A percentile compares a stretch with the other conserved stretches of the same genome.
Conservation (phyloP, 2,797 vertebrate genomes). For the Acridotheres tristis region DNA sequence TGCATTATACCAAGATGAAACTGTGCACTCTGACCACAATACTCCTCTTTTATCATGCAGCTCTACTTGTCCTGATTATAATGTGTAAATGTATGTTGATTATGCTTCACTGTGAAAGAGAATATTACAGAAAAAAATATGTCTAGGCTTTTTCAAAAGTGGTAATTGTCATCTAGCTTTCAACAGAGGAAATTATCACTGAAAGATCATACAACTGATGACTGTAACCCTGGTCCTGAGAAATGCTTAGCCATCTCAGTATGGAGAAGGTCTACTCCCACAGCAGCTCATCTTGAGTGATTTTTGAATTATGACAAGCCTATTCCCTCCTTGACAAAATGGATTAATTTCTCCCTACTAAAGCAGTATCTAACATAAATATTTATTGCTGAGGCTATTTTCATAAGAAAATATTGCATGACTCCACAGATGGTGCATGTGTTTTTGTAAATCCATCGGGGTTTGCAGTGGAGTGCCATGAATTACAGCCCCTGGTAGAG, state of each 20-base stretch:
- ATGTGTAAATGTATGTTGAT: constrained; percentile 75
- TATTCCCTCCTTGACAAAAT: background rate
- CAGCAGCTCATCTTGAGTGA: background rate
- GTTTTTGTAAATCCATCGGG: background rate
- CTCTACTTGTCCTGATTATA: constrained; percentile 61
- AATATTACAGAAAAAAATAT: background rate
- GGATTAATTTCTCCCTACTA: background rate
- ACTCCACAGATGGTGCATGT: background rate
- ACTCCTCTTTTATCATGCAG: background rate
- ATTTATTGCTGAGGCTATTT: background rate
- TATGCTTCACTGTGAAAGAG: constrained; percentile 38
- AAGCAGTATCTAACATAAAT: background rate
- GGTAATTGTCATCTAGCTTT: background rate
- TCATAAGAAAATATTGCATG: background rate
- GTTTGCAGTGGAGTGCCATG: background rate
- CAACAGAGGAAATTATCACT: background rate
- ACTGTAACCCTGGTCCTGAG: background rate
- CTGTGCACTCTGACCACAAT: background rate
- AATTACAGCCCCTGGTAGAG: background rate
- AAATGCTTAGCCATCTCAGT: background rate
- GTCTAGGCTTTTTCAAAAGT: background rate
- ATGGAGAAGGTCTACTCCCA: background rate
- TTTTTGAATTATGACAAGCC: background rate
- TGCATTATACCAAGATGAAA: background rate
- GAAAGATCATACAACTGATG: background rate